Percentiles rank a stretch among this genome's conserved stretches.
Conservation (phyloP, 2,888 invertebrate species). For the Harpalus rufipes region DNA sequence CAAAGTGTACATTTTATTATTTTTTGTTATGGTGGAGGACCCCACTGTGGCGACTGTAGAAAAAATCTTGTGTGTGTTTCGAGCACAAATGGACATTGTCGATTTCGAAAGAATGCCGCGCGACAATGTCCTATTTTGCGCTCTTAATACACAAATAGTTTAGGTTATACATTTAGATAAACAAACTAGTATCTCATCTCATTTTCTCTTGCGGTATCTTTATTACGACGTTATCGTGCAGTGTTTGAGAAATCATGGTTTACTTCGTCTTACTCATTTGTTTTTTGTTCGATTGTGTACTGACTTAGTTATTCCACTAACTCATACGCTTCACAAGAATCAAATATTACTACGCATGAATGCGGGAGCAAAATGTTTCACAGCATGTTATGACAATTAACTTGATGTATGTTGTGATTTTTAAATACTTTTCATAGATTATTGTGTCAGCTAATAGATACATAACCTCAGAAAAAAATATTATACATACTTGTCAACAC, state of each 20-base stretch:
- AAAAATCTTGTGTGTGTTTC: too few species aligned
- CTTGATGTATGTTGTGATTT: constrained; percentile 1
- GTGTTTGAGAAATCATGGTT: constrained; percentile 3
- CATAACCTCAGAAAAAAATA: background rate
- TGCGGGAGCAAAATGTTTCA: background rate
- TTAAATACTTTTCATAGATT: constrained; percentile 7
- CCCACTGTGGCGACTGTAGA: too few species aligned
- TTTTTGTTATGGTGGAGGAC: too few species aligned
- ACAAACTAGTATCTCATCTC: too few species aligned
- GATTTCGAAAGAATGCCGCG: too few species aligned
- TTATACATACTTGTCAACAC: background rate
- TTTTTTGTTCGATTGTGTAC: constrained; percentile 23
- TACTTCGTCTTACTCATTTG: background rate
- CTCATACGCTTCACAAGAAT: constrained; percentile 10
- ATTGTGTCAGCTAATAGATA: background rate
- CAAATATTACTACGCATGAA: constrained; percentile 14
- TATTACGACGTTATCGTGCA: background rate
- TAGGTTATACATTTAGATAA: too few species aligned
- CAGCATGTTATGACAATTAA: constrained; percentile 9
- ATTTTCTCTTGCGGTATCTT: too few species aligned
- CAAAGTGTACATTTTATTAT: too few species aligned
- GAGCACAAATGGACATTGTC: too few species aligned
- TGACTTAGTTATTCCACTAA: constrained; percentile 39
- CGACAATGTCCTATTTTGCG: too few species aligned
- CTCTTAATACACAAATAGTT: too few species aligned